phyloP scores from a whole-genome alignment of 2,113 vertebrate genomes.

The Tachuris rubrigastra region DNA sequence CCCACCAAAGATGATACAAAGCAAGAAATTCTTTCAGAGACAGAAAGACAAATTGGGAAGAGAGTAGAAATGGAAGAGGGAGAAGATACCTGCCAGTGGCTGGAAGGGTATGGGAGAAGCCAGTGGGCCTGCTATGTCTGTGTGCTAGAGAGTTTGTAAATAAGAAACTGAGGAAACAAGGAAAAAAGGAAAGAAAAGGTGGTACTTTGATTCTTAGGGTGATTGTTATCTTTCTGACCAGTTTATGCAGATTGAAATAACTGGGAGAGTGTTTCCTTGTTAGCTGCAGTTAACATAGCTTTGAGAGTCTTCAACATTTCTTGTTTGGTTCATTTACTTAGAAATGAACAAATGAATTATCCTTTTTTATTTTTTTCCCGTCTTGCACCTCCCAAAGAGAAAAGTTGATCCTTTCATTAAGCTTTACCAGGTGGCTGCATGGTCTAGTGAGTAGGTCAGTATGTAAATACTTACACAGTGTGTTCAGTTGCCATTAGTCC shows the following conservation, averaged over 20 bases:
- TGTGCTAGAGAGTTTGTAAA: neutral
- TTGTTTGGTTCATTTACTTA: neutral
- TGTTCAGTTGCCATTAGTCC: neutral
- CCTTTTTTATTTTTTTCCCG: neutral
- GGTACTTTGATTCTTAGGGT: neutral
- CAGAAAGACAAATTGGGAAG: neutral
- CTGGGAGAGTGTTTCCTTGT: neutral
- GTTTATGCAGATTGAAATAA: neutral
- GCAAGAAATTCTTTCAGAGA: neutral
- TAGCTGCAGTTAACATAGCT: neutral
- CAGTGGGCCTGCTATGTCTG: neutral
- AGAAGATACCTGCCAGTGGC: neutral
- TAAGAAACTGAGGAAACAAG: neutral
- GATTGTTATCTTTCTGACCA: neutral
- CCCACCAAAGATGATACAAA: neutral
- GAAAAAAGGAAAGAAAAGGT: neutral
- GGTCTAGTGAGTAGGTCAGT: neutral
- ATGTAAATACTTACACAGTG: neutral
- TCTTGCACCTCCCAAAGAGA: constrained; percentile 1
- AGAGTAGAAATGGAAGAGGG: neutral
- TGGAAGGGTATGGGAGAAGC: neutral
- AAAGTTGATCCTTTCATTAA: constrained; percentile 30
- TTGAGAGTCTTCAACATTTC: neutral
- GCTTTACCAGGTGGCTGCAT: constrained; percentile 1
- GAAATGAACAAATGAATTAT: constrained; percentile 1